Evolutionary conservation across 2,113 vertebrate species (phyloP), one percentile per base, ranked within the genome.

Genomic region (Myotis lucifugus): DNA sequence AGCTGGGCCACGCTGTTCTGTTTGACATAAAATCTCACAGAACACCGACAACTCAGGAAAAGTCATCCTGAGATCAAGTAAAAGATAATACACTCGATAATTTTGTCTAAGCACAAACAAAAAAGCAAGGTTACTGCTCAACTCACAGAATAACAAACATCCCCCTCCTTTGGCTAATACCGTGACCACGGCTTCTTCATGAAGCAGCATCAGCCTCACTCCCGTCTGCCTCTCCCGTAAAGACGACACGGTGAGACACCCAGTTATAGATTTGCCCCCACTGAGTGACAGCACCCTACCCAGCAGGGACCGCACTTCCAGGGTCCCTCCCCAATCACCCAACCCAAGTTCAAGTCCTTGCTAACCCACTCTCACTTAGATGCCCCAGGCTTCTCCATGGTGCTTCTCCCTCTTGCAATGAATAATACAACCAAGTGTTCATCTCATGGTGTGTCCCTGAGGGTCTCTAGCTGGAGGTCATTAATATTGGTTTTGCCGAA

Each of bases 301-400:
- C 54, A 79, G 56, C 59, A n/a, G 40, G 46, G 66, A 73, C 34
- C 11, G 40, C 29, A 27, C 23, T 73, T 56, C 74, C 42, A 23
- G 7, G 25, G 18, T 12, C 3, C 6, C 11, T 61, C 23, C 56
- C 12, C 0, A 32, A 19, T 40, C 14, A 79, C 9, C 23, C 9
- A 82, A 32, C 1, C 34, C 27, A 93, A 66, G n/a, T 19, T 21
- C 42, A 74, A 34, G 34, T 25, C 37, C 32, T 79, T 70, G 48
- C 54, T 23, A 70, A 61, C 12, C 61, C 13, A 14, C 8, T 72
- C 50, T 72, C 37, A 2, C 34, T 61, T 23, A 79, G n/a, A n/a
- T 2, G 8, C 6, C 40, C 27, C 21, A 1, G 9, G 17, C 15
- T 69, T 46, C 18, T 1, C 3, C 2, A 9, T 27, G 18, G 1